These are phyloP conservation scores for Metopolophium dirhodum DNA, from an alignment of 1,140 invertebrate species.

Conservation along the genomic window DNA sequence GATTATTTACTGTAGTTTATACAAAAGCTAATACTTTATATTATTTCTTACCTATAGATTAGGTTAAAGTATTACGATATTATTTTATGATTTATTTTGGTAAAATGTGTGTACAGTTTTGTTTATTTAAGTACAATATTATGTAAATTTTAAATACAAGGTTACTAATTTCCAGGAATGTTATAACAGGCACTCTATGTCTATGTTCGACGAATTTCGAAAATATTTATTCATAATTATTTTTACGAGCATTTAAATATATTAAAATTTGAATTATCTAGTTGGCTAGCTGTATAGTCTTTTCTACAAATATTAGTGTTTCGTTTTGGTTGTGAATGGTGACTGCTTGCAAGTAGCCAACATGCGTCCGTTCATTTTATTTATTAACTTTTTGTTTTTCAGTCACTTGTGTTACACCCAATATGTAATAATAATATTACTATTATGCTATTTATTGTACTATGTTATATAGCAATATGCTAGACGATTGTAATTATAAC, in stretches of 20 bases:
- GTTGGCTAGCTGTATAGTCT: rapidly evolving
- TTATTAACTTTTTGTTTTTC: background rate
- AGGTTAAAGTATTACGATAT: background rate
- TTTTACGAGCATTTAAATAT: background rate
- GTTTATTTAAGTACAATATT: background rate
- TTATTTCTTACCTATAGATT: background rate
- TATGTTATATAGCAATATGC: no score
- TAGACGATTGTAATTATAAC: no score
- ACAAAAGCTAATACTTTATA: background rate
- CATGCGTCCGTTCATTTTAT: background rate
- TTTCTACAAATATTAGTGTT: background rate
- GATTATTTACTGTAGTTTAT: background rate
- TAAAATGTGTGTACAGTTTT: background rate
- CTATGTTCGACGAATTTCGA: background rate
- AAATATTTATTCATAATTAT: no score
- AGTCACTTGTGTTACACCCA: no score
- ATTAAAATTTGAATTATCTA: background rate
- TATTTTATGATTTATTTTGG: background rate
- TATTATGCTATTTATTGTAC: no score
- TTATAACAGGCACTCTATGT: background rate
- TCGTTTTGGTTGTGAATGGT: background rate
- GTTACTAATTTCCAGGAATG: background rate
- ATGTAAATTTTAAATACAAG: background rate
- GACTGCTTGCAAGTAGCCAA: background rate
- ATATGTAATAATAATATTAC: no score